Base-by-base conservation (phyloP, 2,113 vertebrate species). In the Nymphicus hollandicus region DNA sequence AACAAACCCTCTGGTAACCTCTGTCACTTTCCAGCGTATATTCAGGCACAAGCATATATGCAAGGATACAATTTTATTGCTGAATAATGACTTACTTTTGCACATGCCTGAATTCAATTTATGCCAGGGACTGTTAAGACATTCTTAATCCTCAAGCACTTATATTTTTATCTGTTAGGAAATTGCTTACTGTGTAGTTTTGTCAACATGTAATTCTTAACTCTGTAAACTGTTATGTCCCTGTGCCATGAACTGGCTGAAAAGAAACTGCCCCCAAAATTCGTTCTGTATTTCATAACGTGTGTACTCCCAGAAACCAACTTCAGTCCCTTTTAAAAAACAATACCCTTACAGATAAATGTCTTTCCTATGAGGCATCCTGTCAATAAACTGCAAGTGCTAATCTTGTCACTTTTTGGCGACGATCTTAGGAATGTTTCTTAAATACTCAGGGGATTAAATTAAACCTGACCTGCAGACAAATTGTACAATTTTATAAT, bases 371-470 rank as follows among this genome's bases (percentile, higher is more conserved):
- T 44, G 95, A 91, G 69, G 66, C 70, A 96, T 70, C 85, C 74
- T 94, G 89, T 97, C 97, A 97, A 96, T 97, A 97, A 97, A 92
- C 52, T 61, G 61, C 81, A 97, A 96, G 94, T 94, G 90, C 92
- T 98, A 97, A 98, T 97, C 96, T 96, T 97, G 97, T 95, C 96
- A 96, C 95, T 92, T 97, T 97, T 95, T 97, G 94, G 94, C 13
- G 8, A 97, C 41, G 25, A 94, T 94, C 91, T 98, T 95, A 95
- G 95, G 96, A 98, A 98, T 97, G 97, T 92, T 97, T 97, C 97
- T 97, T 97, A 98, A 98, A 95, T 96, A 96, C 94, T 96, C 95
- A 93, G 95, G 93, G 94, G 97, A 98, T 97, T 98, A 98, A 97
- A 97, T 94, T 91, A 98, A 98, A 98, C 96, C 97, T 97, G 95